Percentiles rank a stretch among this genome's conserved stretches.
Conservation (phyloP, 2,888 invertebrate genomes). For the Dryocosmus kuriphilus region DNA sequence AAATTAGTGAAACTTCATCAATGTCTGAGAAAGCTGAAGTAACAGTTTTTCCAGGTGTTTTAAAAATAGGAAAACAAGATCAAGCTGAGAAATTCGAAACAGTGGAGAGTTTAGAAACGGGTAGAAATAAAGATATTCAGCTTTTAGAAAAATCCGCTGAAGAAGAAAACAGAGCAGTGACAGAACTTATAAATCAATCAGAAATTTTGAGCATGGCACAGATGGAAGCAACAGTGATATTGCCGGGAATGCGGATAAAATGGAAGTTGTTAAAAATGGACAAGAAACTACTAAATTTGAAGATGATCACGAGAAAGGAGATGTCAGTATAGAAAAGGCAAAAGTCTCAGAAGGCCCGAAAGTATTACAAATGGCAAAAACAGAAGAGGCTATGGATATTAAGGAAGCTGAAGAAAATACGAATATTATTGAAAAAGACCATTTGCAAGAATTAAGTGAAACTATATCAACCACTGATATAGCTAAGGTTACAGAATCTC, state of each 20-base stretch:
- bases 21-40: too few relatives aligned
- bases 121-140: neutral
- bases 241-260: neutral
- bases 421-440: neutral
- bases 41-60: neutral
- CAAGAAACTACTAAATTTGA: too few relatives aligned
- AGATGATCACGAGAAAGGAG: too few relatives aligned
- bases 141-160: neutral
- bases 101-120: neutral
- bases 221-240: neutral
- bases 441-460: neutral
- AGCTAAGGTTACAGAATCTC: neutral
- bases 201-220: slow-evolving; percentile 13
- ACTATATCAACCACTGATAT: neutral
- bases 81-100: neutral
- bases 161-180: neutral
- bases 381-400: neutral
- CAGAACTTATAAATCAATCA: neutral
- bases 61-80: neutral
- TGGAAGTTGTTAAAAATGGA: neutral
- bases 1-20: neutral
- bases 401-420: neutral
- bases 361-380: neutral
- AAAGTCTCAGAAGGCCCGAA: neutral
- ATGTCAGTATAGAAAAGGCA: neutral